Percentiles rank a stretch among this genome's conserved stretches.
Evolutionary conservation across 1,140 invertebrate genomes (phyloP).

Genomic region (Bacillus rossius): DNA sequence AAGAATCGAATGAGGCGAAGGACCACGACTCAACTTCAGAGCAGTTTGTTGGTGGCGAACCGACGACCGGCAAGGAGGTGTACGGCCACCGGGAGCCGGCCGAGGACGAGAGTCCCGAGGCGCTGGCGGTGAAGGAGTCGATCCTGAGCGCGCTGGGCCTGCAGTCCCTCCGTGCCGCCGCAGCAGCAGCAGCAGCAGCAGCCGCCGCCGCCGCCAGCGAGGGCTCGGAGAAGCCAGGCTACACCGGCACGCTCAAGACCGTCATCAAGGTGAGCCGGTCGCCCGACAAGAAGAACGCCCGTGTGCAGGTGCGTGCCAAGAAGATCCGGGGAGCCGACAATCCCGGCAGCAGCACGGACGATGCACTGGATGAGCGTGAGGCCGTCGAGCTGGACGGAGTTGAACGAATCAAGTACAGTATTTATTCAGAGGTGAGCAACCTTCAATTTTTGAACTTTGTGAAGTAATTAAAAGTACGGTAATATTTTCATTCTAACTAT

Average conservation of each 20-base stretch:
- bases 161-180: constrained; percentile 53
- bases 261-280: constrained; percentile 64
- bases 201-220: not conserved
- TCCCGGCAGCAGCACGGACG: constrained; percentile 42
- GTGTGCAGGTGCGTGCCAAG: no score
- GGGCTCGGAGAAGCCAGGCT: constrained; percentile 40
- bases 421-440: constrained; percentile 62
- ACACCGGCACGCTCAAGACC: constrained; percentile 71
- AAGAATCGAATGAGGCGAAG: not conserved
- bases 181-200: not conserved
- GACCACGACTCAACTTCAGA: not conserved
- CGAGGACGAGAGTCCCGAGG: constrained; percentile 47
- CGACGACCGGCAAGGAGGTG: not conserved
- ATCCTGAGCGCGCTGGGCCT: constrained; percentile 57
- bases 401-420: constrained; percentile 50
- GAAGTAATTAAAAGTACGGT: no score
- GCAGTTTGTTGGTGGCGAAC: not conserved
- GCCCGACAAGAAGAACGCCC: constrained; percentile 20
- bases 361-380: constrained; percentile 46
- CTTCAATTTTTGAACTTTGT: no score
- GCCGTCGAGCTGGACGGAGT: constrained; percentile 30
- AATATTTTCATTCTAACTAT: no score
- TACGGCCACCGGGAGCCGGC: not conserved
- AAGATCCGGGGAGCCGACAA: constrained; percentile 54
- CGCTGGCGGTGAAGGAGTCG: constrained; percentile 52